A percentile compares a stretch with the other conserved stretches of the same genome.
Conservation (phyloP, 2,113 vertebrate species). For the Phaethon lepturus region DNA sequence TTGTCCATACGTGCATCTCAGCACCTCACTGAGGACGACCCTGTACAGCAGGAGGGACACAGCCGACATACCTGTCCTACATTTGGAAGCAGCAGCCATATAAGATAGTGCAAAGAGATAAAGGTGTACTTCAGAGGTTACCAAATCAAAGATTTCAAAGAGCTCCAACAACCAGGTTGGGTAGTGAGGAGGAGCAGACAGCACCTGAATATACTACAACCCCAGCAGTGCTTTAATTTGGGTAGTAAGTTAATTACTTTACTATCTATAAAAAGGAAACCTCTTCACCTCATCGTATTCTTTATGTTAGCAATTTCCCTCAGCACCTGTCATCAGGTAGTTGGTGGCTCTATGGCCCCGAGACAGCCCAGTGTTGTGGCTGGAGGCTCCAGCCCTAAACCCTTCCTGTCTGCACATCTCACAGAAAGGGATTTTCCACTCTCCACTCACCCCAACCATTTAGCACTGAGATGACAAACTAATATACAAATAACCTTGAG, state of each 20-base stretch:
- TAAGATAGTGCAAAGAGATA: not conserved
- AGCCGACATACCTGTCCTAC: not conserved
- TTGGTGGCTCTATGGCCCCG: not conserved
- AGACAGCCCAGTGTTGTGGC: not conserved
- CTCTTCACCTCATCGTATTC: not conserved
- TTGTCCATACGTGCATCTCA: not conserved
- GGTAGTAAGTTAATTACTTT: not conserved
- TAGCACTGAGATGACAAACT: not conserved
- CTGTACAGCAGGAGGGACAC: not conserved
- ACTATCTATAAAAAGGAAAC: not conserved
- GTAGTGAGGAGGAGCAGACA: not conserved
- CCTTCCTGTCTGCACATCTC: not conserved
- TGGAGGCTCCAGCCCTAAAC: not conserved
- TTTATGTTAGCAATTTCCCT: not conserved
- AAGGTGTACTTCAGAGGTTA: not conserved
- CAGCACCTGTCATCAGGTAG: not conserved
- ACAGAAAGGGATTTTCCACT: not conserved
- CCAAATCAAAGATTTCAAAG: not conserved
- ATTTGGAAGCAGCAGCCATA: not conserved
- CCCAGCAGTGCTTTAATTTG: rapidly evolving
- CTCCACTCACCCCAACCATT: not conserved
- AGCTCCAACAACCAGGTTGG: not conserved
- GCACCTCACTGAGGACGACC: not conserved
- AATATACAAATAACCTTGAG: not conserved
- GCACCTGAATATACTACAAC: not conserved